A percentile compares a stretch with the other conserved stretches of the same genome.
These are phyloP conservation scores for Candoia aspera DNA, from an alignment of 2,113 vertebrate genomes.

Conservation along the genomic window DNA sequence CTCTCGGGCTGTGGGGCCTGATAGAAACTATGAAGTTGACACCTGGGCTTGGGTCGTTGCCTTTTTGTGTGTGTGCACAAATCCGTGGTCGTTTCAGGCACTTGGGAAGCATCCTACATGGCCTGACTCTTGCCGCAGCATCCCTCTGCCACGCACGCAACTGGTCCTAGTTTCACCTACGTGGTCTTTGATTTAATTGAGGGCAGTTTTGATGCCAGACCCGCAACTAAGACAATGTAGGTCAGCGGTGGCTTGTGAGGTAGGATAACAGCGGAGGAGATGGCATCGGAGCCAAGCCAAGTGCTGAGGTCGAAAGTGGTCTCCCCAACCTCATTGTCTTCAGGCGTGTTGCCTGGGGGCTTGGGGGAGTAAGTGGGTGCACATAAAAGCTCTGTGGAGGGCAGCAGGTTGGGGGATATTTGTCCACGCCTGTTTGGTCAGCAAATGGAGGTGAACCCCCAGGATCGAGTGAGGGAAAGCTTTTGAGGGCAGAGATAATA, in stretches of 20 bases:
- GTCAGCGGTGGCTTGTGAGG: neutral
- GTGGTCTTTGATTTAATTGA: neutral
- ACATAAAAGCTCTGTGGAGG: neutral
- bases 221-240: no score
- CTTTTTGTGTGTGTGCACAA: slow-evolving; percentile 10
- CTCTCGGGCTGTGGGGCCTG: slow-evolving; percentile 34
- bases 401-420: neutral
- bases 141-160: neutral
- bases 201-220: neutral
- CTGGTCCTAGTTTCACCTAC: neutral
- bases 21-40: slow-evolving; percentile 43
- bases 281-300: neutral
- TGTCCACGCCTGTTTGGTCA: neutral
- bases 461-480: neutral
- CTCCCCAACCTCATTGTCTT: neutral
- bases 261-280: neutral
- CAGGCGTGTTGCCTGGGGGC: neutral
- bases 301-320: neutral
- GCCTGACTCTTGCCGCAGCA: neutral
- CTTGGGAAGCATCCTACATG: neutral
- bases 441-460: neutral
- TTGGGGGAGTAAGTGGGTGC: neutral
- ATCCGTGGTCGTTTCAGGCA: slow-evolving; percentile 2
- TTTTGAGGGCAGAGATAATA: neutral
- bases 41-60: slow-evolving; percentile 29